Evolutionary conservation across 2,888 invertebrate genomes (phyloP), one percentile per base, ranked within the genome.

Genomic region (Amaurobius ferox): DNA sequence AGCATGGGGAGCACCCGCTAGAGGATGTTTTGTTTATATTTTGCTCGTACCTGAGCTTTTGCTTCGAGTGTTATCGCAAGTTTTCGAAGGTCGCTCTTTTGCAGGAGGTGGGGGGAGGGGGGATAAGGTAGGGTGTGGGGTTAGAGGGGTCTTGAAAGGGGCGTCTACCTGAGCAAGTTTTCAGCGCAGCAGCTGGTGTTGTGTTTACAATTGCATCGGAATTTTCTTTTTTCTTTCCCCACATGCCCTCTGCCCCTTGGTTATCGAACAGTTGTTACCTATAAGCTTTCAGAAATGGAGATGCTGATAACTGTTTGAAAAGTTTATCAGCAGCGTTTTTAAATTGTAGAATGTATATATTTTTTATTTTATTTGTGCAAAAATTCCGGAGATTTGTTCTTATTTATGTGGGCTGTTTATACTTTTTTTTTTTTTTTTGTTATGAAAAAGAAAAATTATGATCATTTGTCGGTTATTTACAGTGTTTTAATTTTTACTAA

Each of bases 41-140:
- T 32, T 3, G 6, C 16, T 66, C 9, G 16, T 5, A 11, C 30
- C n/a, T 11, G n/a, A 30, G n/a, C 5, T 11, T 3, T 19, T n/a
- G 23, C 55, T 23, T 11, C 0, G 32, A 30, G 55, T 1, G 55
- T 13, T 66, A 5, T 19, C 32, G 3, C 64, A 66, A 66, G n/a
- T 66, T 66, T 66, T 66, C 32, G 32, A 32, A 66, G 62, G 62
- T 62, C 62, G 62, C 29, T 62, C n/a, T 28, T 5, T 2, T 11
- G 6, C 6, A 16, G 2, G 19, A 23, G 55, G 19, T 55, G 55
- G 55, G 23, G 55, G 55, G 55, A 3, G 19, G 19, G 19, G 30
- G 55, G 23, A 23, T 19, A 23, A 3, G 19, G 19, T 1, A 16
- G 6, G n/a, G 30, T 66, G n/a, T n/a, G 64, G 5, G 16, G 23